These are phyloP conservation scores for Carassius carassius DNA, from an alignment of 2,113 vertebrate genomes.

Conservation along the genomic window DNA sequence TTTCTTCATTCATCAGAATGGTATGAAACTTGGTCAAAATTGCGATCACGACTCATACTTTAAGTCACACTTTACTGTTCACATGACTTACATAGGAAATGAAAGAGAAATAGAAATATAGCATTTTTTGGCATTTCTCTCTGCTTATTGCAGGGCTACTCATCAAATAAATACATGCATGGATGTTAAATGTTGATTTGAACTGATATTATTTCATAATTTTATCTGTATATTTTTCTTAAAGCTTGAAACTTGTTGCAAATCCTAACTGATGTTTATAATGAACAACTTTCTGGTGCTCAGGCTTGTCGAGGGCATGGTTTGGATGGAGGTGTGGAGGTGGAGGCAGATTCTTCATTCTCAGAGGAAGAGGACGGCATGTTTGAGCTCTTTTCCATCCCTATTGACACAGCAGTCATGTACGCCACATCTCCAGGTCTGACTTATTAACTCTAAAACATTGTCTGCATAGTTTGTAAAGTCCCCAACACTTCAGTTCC, in stretches of 20 bases:
- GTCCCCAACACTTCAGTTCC: not conserved
- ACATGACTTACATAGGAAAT: too few relatives aligned
- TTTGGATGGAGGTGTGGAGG: slow-evolving; percentile 68
- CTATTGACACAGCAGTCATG: slow-evolving; percentile 71
- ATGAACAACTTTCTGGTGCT: not conserved
- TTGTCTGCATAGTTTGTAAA: not conserved
- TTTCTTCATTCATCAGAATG: too few relatives aligned
- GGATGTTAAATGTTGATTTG: not conserved
- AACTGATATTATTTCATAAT: too few relatives aligned
- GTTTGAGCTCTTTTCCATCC: slow-evolving; percentile 65
- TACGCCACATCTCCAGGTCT: slow-evolving; percentile 76
- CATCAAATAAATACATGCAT: not conserved
- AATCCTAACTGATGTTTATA: not conserved
- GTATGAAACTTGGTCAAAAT: too few relatives aligned
- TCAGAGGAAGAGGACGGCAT: slow-evolving; percentile 41
- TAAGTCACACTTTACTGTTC: too few relatives aligned
- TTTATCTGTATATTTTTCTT: not conserved
- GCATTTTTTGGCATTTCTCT: too few relatives aligned
- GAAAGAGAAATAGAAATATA: not conserved
- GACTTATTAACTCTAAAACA: not conserved
- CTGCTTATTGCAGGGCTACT: too few relatives aligned
- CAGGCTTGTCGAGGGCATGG: slow-evolving; percentile 74
- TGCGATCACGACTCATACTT: too few relatives aligned
- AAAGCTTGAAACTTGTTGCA: not conserved
- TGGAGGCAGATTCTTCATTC: slow-evolving; percentile 63